phyloP scores from a whole-genome alignment of 2,797 vertebrate genomes.

The Microctenopoma steveboyesi region DNA sequence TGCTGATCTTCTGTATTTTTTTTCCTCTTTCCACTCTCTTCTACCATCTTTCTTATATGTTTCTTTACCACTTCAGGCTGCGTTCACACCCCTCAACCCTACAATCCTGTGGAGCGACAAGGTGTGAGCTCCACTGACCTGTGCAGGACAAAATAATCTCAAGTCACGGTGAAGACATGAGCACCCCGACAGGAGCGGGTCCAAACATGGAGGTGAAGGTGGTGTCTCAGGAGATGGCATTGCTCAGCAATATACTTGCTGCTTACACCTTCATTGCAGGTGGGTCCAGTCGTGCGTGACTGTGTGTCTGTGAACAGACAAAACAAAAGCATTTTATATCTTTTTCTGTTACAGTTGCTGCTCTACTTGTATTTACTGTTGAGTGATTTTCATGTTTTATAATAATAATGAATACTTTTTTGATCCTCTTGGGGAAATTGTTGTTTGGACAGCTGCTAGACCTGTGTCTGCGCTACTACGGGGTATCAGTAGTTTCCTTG shows the following conservation, averaged over 20 bases:
- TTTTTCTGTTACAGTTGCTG: no score
- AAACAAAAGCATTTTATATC: no score
- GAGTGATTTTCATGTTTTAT: no score
- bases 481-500: no score
- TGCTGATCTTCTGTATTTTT: no score
- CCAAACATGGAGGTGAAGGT: conserved; percentile 78
- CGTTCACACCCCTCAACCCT: not conserved
- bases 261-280: conserved; percentile 93
- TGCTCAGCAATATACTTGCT: conserved; percentile 92
- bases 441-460: no score
- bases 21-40: not conserved
- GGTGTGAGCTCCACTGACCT: conserved; percentile 27
- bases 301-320: not conserved
- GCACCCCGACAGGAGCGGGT: conserved; percentile 55
- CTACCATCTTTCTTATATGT: no score
- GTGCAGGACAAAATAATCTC: conserved; percentile 21
- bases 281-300: conserved; percentile 41
- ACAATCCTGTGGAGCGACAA: conserved; percentile 4
- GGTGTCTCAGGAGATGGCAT: conserved; percentile 87
- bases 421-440: no score
- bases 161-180: conserved; percentile 66
- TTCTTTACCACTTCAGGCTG: not conserved
- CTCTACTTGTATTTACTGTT: no score
- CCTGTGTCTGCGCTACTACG: no score
- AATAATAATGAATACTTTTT: no score